phyloP scores from a whole-genome alignment of 2,888 invertebrate genomes.

The Cabera pusaria region DNA sequence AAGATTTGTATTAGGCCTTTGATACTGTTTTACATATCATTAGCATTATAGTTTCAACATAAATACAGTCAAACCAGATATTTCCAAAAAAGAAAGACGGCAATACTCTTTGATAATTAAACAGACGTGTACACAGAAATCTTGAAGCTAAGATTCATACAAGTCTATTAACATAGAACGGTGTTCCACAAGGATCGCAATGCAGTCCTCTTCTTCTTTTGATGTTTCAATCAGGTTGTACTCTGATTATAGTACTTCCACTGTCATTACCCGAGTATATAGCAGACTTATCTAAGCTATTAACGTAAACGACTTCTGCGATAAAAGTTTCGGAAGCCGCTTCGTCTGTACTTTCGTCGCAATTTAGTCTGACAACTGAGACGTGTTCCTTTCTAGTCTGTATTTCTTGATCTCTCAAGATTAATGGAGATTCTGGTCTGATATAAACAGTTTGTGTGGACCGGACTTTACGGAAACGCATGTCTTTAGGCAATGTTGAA shows the following conservation, averaged over 20 bases:
- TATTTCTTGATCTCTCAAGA: conserved; percentile 45
- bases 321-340: conserved; percentile 52
- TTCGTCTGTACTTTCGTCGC: conserved; percentile 58
- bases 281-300: conserved; percentile 61
- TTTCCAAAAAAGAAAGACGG: no score
- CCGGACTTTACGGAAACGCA: conserved; percentile 70
- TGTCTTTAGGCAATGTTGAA: conserved; percentile 72
- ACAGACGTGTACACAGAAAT: conserved; percentile 2
- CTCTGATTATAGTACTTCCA: conserved; percentile 72
- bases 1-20: no score
- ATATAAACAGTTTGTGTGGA: conserved; percentile 76
- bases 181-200: conserved; percentile 25
- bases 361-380: conserved; percentile 68
- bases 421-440: conserved; percentile 56
- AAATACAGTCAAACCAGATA: no score
- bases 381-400: conserved; percentile 61
- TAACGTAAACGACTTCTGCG: conserved; percentile 63
- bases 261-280: conserved; percentile 66
- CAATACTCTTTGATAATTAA: no score
- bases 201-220: conserved; percentile 21
- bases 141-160: conserved; percentile 2
- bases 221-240: conserved; percentile 68
- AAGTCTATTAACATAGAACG: conserved; percentile 5
- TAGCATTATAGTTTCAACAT: no score
- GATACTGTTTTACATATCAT: conserved; percentile 13